These are phyloP conservation scores for Lutjanus argentimaculatus DNA, from an alignment of 2,797 vertebrate species.

Conservation along the genomic window DNA sequence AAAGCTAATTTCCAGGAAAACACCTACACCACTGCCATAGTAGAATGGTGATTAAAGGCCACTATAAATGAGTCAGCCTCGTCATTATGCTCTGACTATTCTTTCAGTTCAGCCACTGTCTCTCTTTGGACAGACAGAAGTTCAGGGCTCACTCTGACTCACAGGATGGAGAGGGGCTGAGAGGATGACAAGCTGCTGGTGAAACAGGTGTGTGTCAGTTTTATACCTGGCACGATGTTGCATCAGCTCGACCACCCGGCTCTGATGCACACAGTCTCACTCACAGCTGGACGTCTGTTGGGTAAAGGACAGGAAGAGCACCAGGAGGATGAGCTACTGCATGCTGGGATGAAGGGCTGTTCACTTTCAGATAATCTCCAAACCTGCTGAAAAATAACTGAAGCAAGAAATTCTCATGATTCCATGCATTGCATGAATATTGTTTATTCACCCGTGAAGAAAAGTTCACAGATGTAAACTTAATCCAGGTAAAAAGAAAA, in stretches of 20 bases:
- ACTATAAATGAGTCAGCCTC: conserved; percentile 56
- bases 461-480: too few species aligned
- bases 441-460: conserved; percentile 6
- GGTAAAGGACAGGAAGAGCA: conserved; percentile 22
- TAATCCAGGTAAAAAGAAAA: too few species aligned
- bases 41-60: conserved; percentile 47
- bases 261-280: conserved; percentile 24
- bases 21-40: conserved; percentile 40
- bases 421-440: conserved; percentile 13
- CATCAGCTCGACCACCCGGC: conserved; percentile 22
- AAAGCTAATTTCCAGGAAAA: conserved; percentile 37
- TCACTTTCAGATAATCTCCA: conserved; percentile 38
- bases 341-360: conserved; percentile 32
- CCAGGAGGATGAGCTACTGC: conserved; percentile 29
- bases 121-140: conserved; percentile 41
- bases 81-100: conserved; percentile 26
- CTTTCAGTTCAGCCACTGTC: conserved; percentile 39
- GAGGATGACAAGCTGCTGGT: conserved; percentile 48
- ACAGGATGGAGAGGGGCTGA: conserved; percentile 34
- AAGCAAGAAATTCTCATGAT: conserved; percentile 11
- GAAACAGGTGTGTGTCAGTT: conserved; percentile 53
- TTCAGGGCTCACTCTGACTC: conserved; percentile 51
- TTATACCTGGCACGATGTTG: conserved; percentile 45
- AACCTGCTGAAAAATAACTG: conserved; percentile 49
- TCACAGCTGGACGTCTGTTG: conserved; percentile 31